Percentiles rank a stretch among this genome's conserved stretches.
These are phyloP conservation scores for Mystacides longicornis DNA, from an alignment of 2,888 invertebrate species.

Conservation along the genomic window DNA sequence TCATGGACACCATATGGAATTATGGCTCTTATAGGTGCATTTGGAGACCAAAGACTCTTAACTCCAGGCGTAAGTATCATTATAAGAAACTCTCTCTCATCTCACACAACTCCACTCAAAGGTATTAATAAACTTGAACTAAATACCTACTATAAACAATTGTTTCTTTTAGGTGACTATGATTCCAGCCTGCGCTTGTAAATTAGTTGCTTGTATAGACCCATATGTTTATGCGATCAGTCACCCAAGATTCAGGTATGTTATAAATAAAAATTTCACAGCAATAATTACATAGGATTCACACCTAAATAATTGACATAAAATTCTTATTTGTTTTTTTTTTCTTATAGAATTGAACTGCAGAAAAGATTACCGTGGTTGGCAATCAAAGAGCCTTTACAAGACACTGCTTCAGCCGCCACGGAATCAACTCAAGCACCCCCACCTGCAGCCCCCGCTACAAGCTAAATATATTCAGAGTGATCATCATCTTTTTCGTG, in stretches of 20 bases:
- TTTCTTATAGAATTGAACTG: conserved; percentile 57
- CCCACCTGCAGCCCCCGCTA: conserved; percentile 32
- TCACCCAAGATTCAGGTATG: conserved; percentile 77
- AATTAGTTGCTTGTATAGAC: conserved; percentile 84
- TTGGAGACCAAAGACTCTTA: conserved; percentile 64
- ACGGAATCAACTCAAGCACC: conserved; percentile 42
- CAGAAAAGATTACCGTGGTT: conserved; percentile 76
- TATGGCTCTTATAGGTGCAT: conserved; percentile 72
- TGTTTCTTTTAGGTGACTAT: conserved; percentile 56
- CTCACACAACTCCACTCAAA: not conserved
- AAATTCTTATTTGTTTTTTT: not conserved
- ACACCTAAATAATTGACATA: not conserved
- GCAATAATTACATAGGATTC: not conserved
- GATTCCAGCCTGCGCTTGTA: conserved; percentile 82
- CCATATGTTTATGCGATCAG: conserved; percentile 88
- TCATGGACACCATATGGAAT: conserved; percentile 91
- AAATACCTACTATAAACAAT: not conserved
- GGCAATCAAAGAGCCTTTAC: conserved; percentile 53
- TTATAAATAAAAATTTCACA: not conserved
- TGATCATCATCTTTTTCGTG: no score
- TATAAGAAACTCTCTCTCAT: not conserved
- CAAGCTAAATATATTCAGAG: conserved; percentile 1
- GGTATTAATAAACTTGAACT: not conserved
- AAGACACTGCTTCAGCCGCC: conserved; percentile 51
- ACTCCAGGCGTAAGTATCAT: conserved; percentile 54